phyloP scores from a whole-genome alignment of 2,888 invertebrate genomes.

The Laothoe populi region DNA sequence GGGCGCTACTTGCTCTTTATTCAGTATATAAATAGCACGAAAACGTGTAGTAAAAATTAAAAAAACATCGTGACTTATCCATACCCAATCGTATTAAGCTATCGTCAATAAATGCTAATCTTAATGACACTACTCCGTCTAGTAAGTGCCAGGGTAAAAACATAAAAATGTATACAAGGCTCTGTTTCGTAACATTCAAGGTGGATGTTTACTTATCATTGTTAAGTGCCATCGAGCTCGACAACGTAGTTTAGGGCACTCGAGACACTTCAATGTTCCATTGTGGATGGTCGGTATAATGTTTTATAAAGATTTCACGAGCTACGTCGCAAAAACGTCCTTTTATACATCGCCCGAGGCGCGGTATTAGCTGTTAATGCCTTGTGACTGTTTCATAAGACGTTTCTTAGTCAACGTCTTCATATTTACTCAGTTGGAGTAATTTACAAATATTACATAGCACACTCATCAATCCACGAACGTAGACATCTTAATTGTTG shows the following conservation, averaged over 20 bases:
- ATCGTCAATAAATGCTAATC: conserved; percentile 23
- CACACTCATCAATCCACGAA: conserved; percentile 27
- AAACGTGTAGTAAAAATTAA: too few relatives aligned
- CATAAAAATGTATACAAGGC: conserved; percentile 49
- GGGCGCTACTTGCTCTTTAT: too few relatives aligned
- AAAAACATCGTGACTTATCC: too few relatives aligned
- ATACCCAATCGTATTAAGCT: too few relatives aligned
- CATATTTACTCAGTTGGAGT: conserved; percentile 23
- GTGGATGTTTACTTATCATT: conserved; percentile 65
- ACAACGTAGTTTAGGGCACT: conserved; percentile 64
- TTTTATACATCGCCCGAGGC: conserved; percentile 13
- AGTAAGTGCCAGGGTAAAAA: conserved; percentile 38
- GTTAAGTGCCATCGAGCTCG: conserved; percentile 62
- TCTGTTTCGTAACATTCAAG: conserved; percentile 50
- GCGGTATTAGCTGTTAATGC: conserved; percentile 6
- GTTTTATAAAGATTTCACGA: conserved; percentile 57
- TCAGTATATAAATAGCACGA: too few relatives aligned
- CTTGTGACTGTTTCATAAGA: conserved; percentile 18
- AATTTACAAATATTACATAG: conserved; percentile 28
- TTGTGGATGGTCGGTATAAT: conserved; percentile 60
- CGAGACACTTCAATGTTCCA: conserved; percentile 60
- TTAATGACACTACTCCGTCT: conserved; percentile 26
- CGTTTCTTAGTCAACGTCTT: conserved; percentile 9
- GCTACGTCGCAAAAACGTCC: conserved; percentile 9
- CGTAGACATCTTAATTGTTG: conserved; percentile 27